These are phyloP conservation scores for Xestia sexstrigata DNA, from an alignment of 2,888 invertebrate genomes.

Conservation along the genomic window DNA sequence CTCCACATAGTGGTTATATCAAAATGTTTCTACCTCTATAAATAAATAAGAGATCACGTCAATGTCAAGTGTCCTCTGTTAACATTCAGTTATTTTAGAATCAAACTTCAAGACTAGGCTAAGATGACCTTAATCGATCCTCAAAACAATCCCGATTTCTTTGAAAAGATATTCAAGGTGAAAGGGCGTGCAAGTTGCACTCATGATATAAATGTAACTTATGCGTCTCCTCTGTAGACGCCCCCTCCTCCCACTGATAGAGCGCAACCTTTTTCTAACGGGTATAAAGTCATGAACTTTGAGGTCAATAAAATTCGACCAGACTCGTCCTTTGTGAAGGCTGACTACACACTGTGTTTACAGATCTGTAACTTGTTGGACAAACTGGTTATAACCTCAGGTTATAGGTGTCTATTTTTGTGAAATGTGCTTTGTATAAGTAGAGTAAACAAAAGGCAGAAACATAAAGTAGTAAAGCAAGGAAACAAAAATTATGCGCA, in stretches of 20 bases:
- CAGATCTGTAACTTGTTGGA: constrained; percentile 1
- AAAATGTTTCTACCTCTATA: background rate
- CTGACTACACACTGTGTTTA: constrained; percentile 56
- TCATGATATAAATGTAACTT: constrained; percentile 52
- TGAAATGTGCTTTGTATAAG: background rate
- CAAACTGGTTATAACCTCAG: background rate
- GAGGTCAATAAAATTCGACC: constrained; percentile 69
- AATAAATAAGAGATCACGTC: background rate
- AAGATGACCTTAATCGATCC: constrained; percentile 20
- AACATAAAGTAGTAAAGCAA: background rate
- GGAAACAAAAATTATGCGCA: background rate
- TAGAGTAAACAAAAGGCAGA: background rate
- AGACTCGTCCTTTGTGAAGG: constrained; percentile 68
- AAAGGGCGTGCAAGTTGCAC: constrained; percentile 45
- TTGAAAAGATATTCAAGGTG: constrained; percentile 36
- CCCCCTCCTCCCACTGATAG: constrained; percentile 39
- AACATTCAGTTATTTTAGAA: constrained; percentile 7
- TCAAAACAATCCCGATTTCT: constrained; percentile 14
- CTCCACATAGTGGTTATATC: too few relatives aligned
- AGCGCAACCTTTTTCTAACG: constrained; percentile 63
- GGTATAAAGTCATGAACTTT: constrained; percentile 68
- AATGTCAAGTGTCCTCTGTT: constrained; percentile 6
- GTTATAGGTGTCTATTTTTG: background rate
- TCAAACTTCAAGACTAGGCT: background rate
- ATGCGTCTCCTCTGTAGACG: constrained; percentile 59